These are phyloP conservation scores for Tychaedon coryphoeus DNA, from an alignment of 2,113 vertebrate species.

Conservation along the genomic window DNA sequence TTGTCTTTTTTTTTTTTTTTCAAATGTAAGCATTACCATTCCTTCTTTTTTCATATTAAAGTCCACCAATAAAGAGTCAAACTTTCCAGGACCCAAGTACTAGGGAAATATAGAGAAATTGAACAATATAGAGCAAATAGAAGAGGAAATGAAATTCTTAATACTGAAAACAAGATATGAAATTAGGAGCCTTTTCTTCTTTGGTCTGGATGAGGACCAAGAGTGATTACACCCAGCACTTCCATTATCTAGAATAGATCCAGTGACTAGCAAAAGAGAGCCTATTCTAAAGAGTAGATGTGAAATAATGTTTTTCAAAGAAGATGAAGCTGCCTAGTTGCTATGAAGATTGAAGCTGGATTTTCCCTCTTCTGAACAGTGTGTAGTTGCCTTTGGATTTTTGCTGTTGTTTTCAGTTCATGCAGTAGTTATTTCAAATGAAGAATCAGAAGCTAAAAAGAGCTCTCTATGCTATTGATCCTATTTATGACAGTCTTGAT, in stretches of 20 bases:
- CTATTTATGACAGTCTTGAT: not conserved
- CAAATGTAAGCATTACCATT: not conserved
- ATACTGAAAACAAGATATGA: not conserved
- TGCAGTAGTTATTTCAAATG: not conserved
- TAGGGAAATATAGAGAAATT: not conserved
- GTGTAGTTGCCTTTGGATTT: not conserved
- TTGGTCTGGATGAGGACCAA: not conserved
- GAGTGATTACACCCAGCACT: not conserved
- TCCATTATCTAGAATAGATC: not conserved
- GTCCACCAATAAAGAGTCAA: not conserved
- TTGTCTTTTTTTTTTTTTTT: not conserved
- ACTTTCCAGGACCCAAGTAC: not conserved
- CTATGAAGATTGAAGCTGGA: not conserved
- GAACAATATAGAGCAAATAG: not conserved
- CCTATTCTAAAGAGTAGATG: not conserved
- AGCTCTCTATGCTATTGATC: not conserved
- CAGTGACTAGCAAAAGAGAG: not conserved
- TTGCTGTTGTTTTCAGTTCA: not conserved
- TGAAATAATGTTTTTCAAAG: not conserved
- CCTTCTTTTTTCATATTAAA: not conserved
- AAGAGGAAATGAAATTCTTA: not conserved
- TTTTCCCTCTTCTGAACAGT: not conserved
- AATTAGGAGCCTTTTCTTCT: not conserved
- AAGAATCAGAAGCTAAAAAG: not conserved
- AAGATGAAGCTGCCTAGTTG: not conserved